phyloP scores from a whole-genome alignment of 2,113 vertebrate species.

The Crotalus viridis region DNA sequence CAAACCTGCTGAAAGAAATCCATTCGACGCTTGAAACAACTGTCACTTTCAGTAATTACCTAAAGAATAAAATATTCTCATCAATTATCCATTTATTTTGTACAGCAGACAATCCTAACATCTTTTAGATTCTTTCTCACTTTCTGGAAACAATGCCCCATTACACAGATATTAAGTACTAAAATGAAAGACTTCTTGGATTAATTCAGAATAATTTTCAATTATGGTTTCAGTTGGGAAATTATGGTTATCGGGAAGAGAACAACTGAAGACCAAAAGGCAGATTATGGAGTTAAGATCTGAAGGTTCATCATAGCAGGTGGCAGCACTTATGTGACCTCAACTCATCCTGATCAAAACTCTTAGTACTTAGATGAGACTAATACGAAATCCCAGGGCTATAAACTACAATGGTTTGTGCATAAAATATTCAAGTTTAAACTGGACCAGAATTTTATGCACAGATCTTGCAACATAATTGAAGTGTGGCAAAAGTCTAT shows the following conservation, averaged over 20 bases:
- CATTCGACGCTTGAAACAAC: conserved; percentile 26
- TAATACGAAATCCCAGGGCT: background rate
- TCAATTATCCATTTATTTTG: background rate
- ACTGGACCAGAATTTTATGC: background rate
- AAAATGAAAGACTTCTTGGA: background rate
- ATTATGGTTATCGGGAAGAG: background rate
- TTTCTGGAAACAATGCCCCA: background rate
- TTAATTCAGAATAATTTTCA: background rate
- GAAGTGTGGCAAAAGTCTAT: background rate
- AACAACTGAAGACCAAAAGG: background rate
- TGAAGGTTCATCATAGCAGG: background rate
- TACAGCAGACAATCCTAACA: background rate
- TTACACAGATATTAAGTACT: background rate
- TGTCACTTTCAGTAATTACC: conserved; percentile 50
- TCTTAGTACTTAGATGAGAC: background rate
- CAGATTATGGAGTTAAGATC: background rate
- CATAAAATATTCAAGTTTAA: background rate
- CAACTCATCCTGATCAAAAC: background rate
- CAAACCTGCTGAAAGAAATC: conserved; percentile 72
- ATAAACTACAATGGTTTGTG: background rate
- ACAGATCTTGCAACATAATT: background rate
- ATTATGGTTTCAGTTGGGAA: background rate
- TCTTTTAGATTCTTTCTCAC: background rate
- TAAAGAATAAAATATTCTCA: conserved; percentile 56
- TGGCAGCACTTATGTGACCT: background rate